Base-by-base conservation (phyloP, 2,113 vertebrate genomes). In the Tinamus guttatus region DNA sequence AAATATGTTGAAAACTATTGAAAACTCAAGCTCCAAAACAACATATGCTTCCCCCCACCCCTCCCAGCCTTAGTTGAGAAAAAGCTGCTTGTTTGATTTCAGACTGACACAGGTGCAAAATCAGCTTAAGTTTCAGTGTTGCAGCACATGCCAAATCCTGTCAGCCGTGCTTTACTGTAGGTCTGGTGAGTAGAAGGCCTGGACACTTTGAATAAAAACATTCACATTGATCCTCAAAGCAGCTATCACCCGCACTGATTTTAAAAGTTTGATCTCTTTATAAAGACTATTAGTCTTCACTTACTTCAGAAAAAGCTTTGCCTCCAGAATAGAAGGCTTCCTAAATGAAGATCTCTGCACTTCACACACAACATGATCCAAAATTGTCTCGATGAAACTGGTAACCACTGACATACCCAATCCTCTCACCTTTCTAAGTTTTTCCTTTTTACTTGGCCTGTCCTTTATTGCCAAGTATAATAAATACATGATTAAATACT, bases 91-190 rank as follows among this genome's bases (percentile, higher is more conserved):
- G 4, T 8, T 75, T 86, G 3, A 71, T 88, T 84, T 92, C 41
- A 75, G 41, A 92, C 20, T 30, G 4, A 30, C 18, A 8, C 10
- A 87, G 9, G 24, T 75, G 38, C 34, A 78, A 88, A 92, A 84
- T 43, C 56, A 71, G 18, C 41, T 78, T 22, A 60, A n/a, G 45
- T 81, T 70, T 68, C 69, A 83, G 12, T 21, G 54, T 59, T 81
- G 81, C 4, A 7, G 21, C 32, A 20, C 0, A 0, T 21, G 9
- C n/a, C 45, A 9, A 85, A 40, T 68, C 51, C 52, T 62, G 9
- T 28, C 80, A 3, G 19, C 30, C 74, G 13, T 34, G 11, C 67
- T 24, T 69, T 69, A 34, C 16, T 8, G 16, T 38, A 28, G 51
- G 22, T 18, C 25, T 47, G 1, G 10, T 15, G 1, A 4, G 7